These are phyloP conservation scores for Copsychus sechellarum DNA, from an alignment of 2,113 vertebrate genomes.

Conservation along the genomic window DNA sequence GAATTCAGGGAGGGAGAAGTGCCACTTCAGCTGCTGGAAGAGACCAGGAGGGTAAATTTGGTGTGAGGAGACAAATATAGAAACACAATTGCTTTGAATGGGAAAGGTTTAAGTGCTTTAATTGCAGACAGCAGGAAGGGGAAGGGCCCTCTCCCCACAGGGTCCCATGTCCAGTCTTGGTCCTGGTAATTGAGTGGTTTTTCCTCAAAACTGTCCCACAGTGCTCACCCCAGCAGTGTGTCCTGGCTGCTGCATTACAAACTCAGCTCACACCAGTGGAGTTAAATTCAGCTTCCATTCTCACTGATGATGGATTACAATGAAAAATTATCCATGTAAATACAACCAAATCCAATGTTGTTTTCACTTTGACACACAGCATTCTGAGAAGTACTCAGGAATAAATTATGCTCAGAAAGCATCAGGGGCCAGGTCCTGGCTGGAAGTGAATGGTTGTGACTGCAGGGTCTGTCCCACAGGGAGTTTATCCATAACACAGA, in stretches of 20 bases:
- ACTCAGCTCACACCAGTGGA: neutral
- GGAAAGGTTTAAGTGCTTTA: neutral
- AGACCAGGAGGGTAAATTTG: neutral
- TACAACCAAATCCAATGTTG: fast-evolving
- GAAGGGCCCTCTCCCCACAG: neutral
- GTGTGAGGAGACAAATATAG: neutral
- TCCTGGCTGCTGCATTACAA: neutral
- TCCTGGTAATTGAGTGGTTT: neutral
- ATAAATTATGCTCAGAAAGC: neutral
- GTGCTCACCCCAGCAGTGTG: neutral
- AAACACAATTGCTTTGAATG: neutral
- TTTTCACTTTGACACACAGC: neutral
- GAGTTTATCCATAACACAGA: neutral
- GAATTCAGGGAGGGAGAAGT: neutral
- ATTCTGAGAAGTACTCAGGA: neutral
- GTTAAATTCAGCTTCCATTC: neutral
- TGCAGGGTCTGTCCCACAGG: neutral
- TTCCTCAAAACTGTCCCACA: neutral
- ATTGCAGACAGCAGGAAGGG: neutral
- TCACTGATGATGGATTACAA: neutral
- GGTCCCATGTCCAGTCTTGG: fast-evolving
- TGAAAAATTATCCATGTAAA: neutral
- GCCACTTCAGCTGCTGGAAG: no score
- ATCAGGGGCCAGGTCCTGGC: neutral
- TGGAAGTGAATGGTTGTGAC: neutral